Evolutionary conservation across 1,140 invertebrate genomes (phyloP).

Genomic region (Pseudomyrmex dendroicus): DNA sequence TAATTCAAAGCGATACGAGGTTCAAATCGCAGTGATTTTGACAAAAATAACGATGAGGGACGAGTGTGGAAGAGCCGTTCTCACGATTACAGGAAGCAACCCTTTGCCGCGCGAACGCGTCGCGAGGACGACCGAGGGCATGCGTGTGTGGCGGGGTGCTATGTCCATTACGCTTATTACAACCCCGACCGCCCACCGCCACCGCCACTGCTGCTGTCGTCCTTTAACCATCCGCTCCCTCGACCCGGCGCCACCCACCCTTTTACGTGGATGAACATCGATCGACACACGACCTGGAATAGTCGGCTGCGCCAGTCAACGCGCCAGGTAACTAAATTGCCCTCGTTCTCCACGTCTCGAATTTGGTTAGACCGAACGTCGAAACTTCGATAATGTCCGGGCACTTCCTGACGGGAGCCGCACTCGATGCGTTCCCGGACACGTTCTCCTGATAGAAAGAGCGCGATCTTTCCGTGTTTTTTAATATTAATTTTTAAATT

Average conservation of each 20-base stretch:
- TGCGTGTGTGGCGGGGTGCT: constrained; percentile 70
- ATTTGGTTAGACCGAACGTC: constrained; percentile 59
- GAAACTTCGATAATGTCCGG: constrained; percentile 59
- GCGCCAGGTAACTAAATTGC: constrained; percentile 74
- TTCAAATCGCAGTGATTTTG: constrained; percentile 27
- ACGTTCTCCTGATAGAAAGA: neutral
- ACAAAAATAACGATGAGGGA: neutral
- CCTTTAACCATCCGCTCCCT: constrained; percentile 76
- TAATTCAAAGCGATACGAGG: neutral
- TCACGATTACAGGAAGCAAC: constrained; percentile 74
- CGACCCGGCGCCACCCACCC: constrained; percentile 79
- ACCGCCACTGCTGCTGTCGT: constrained; percentile 52
- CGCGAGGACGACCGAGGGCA: constrained; percentile 68
- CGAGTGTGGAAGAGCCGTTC: constrained; percentile 57
- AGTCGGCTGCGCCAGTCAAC: constrained; percentile 67
- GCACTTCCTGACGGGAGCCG: constrained; percentile 44
- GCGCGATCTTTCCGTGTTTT: neutral
- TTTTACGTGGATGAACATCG: constrained; percentile 84
- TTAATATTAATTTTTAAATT: neutral
- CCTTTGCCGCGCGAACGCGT: constrained; percentile 73
- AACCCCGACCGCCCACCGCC: constrained; percentile 66
- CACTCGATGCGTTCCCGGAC: neutral
- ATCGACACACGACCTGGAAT: constrained; percentile 80
- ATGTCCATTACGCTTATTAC: constrained; percentile 78
- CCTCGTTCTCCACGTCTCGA: constrained; percentile 63